Evolutionary conservation across 2,888 invertebrate species (phyloP).

Genomic region (Aphodius granarius): DNA sequence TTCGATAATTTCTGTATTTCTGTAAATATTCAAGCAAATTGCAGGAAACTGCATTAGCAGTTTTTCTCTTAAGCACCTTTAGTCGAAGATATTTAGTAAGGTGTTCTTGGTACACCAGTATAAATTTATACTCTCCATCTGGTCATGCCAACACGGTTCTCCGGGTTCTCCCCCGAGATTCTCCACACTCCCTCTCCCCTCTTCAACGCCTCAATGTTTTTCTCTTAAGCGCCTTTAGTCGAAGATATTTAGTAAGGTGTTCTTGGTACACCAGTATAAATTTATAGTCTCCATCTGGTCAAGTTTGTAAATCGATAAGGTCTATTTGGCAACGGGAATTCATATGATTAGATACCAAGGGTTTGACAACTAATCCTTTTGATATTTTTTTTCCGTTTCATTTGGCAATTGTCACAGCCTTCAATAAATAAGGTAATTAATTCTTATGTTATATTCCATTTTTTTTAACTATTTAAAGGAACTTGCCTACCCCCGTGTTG

Average conservation of each 20-base stretch:
- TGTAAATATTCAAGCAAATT: no score
- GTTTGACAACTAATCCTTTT: constrained; percentile 6
- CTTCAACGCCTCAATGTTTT: not conserved
- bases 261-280: constrained; percentile 42
- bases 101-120: constrained; percentile 38
- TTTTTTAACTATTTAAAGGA: constrained; percentile 27
- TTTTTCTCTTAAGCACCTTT: constrained; percentile 8
- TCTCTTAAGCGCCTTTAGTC: constrained; percentile 1
- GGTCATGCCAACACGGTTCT: no score
- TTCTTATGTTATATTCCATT: constrained; percentile 16
- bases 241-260: constrained; percentile 9
- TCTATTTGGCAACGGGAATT: constrained; percentile 39
- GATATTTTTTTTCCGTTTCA: constrained; percentile 1
- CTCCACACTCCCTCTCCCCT: not conserved
- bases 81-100: constrained; percentile 4
- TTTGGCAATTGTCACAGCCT: constrained; percentile 15
- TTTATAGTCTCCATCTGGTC: constrained; percentile 39
- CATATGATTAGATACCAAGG: not conserved
- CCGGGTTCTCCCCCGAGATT: no score
- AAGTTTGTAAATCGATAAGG: constrained; percentile 14
- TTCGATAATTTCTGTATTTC: no score
- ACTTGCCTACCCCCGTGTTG: constrained; percentile 23
- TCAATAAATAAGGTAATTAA: constrained; percentile 19
- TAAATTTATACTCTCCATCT: constrained; percentile 42
- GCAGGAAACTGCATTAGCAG: no score